Evolutionary conservation across 1,140 invertebrate species (phyloP).

Genomic region (Drepana arcuata): DNA sequence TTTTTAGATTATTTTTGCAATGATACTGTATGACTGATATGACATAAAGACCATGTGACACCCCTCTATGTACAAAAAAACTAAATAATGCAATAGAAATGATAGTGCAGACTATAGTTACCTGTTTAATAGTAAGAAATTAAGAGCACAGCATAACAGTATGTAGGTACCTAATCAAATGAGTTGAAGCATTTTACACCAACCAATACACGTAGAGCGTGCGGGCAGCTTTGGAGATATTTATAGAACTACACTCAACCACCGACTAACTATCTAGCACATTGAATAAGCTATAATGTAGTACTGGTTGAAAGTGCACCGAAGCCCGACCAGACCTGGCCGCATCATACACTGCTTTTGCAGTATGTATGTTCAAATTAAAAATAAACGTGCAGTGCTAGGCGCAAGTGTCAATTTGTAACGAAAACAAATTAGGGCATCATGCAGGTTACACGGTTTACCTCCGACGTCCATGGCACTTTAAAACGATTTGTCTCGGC

Average conservation of each 20-base stretch:
- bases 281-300: constrained; percentile 2
- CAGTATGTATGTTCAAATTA: constrained; percentile 9
- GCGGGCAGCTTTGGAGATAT: constrained; percentile 38
- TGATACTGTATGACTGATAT: no score
- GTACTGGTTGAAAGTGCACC: constrained; percentile 9
- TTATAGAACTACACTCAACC: constrained; percentile 47
- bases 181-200: neutral
- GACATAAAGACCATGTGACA: no score
- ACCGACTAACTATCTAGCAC: constrained; percentile 23
- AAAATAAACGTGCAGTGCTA: constrained; percentile 42
- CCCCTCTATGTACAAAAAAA: no score
- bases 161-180: no score
- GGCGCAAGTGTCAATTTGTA: constrained; percentile 34
- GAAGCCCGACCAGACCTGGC: constrained; percentile 6
- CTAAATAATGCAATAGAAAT: no score
- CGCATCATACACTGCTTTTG: constrained; percentile 10
- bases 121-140: no score
- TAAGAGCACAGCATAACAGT: no score
- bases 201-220: constrained; percentile 11
- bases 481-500: constrained; percentile 31
- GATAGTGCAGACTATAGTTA: no score
- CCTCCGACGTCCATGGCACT: constrained; percentile 65
- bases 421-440: constrained; percentile 25
- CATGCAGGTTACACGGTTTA: constrained; percentile 60
- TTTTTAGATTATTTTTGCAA: no score